These are phyloP conservation scores for Pachypeltis micranthus DNA, from an alignment of 1,140 invertebrate genomes.

Conservation along the genomic window DNA sequence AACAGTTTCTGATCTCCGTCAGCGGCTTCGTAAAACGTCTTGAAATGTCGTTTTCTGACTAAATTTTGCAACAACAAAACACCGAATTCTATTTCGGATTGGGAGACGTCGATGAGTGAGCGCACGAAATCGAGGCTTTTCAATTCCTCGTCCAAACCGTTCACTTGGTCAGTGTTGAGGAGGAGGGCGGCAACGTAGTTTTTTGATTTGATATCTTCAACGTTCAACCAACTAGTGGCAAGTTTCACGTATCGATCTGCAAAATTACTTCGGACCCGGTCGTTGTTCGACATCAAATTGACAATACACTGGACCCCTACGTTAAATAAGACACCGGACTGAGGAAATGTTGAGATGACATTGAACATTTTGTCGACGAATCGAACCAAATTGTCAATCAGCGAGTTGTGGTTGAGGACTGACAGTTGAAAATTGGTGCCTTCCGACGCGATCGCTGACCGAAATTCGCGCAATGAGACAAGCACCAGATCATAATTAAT, in stretches of 20 bases:
- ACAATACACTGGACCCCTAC: not conserved
- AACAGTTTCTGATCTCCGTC: not conserved
- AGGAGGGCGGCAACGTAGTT: not conserved
- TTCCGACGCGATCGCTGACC: not conserved
- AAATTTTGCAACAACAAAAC: not conserved
- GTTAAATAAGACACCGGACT: not conserved
- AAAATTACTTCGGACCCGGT: not conserved
- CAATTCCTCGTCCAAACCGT: not conserved
- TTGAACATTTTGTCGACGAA: not conserved
- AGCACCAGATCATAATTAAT: no score
- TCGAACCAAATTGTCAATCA: not conserved
- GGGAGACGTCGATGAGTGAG: not conserved
- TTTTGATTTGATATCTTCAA: not conserved
- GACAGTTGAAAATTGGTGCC: not conserved
- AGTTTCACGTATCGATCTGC: not conserved
- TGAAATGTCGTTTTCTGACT: not conserved
- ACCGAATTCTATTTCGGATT: not conserved
- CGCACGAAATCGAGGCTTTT: not conserved
- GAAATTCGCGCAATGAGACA: not conserved
- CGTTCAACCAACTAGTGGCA: not conserved
- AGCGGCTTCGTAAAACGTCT: not conserved
- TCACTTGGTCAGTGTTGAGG: not conserved
- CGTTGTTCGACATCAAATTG: not conserved
- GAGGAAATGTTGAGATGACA: not conserved
- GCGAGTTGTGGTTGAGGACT: not conserved